Evolutionary conservation across 2,113 vertebrate species (phyloP).

Genomic region (Oreocharis arfaki): DNA sequence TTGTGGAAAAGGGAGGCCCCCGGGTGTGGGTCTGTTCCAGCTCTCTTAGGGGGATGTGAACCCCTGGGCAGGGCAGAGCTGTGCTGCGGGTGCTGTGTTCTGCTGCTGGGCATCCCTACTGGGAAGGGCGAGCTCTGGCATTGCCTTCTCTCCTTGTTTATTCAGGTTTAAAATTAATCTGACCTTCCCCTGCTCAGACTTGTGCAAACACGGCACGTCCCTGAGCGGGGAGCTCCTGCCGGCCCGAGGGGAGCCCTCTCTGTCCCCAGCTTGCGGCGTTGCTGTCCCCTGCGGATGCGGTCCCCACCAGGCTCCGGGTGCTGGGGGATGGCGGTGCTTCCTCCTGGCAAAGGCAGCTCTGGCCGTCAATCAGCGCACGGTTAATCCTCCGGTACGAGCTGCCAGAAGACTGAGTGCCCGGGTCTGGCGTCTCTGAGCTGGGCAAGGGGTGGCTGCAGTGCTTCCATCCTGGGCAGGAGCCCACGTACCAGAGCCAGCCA

Average conservation of each 20-base stretch:
- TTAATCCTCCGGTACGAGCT: background rate
- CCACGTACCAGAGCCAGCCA: background rate
- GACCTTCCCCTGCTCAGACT: constrained; percentile 10
- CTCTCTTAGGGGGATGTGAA: background rate
- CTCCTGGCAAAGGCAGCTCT: background rate
- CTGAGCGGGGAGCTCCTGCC: background rate
- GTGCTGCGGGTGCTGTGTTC: background rate
- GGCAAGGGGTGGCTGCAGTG: background rate
- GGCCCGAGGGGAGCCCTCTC: background rate
- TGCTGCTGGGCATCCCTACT: background rate
- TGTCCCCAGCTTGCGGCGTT: background rate
- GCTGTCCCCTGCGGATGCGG: background rate
- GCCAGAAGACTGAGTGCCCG: background rate
- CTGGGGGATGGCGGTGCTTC: background rate
- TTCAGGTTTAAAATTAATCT: constrained; percentile 62
- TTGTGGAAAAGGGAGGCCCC: background rate
- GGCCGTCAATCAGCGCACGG: fast-evolving
- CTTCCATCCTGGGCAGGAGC: background rate
- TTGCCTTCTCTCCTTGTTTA: constrained; percentile 37
- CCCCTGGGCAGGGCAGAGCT: background rate
- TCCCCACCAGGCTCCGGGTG: fast-evolving
- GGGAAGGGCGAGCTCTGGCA: background rate
- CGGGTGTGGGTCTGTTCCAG: background rate
- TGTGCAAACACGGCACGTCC: background rate
- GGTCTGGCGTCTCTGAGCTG: background rate